Evolutionary conservation across 2,888 invertebrate genomes (phyloP).

Genomic region (Electrophaes corylata): DNA sequence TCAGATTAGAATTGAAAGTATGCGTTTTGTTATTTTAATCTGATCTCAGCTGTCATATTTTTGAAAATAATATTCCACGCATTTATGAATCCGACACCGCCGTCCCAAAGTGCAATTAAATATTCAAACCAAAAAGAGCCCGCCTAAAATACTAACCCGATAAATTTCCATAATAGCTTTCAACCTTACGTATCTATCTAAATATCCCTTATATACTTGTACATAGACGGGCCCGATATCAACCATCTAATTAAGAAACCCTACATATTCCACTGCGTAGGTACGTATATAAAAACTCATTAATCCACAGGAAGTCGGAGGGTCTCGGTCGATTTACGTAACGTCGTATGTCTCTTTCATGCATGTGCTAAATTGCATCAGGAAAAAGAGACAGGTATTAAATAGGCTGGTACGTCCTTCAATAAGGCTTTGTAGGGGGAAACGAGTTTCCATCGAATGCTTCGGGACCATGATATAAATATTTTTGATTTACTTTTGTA

Average conservation of each 20-base stretch:
- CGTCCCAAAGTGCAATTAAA: conserved; percentile 40
- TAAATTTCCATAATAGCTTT: conserved; percentile 40
- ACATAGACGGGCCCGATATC: conserved; percentile 43
- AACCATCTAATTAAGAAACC: conserved; percentile 57
- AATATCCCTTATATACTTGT: conserved; percentile 40
- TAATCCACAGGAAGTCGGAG: conserved; percentile 59
- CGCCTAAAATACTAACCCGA: conserved; percentile 43
- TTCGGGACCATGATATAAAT: conserved; percentile 63
- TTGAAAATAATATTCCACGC: conserved; percentile 41
- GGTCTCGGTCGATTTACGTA: conserved; percentile 52
- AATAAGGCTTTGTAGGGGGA: conserved; percentile 71
- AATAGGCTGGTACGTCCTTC: conserved; percentile 68
- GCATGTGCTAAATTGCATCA: conserved; percentile 41
- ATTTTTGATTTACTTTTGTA: conserved; percentile 30
- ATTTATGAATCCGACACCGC: conserved; percentile 35
- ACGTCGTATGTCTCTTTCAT: conserved; percentile 55
- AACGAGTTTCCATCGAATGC: conserved; percentile 76
- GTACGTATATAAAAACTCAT: conserved; percentile 54
- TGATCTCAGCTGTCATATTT: conserved; percentile 38
- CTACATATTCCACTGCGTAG: conserved; percentile 54
- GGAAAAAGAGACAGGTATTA: conserved; percentile 68
- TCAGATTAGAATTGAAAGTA: conserved; percentile 28
- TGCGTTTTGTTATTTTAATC: conserved; percentile 39
- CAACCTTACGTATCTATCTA: conserved; percentile 42
- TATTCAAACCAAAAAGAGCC: conserved; percentile 38